phyloP scores from a whole-genome alignment of 1,140 invertebrate species.

The Drusus annulatus region DNA sequence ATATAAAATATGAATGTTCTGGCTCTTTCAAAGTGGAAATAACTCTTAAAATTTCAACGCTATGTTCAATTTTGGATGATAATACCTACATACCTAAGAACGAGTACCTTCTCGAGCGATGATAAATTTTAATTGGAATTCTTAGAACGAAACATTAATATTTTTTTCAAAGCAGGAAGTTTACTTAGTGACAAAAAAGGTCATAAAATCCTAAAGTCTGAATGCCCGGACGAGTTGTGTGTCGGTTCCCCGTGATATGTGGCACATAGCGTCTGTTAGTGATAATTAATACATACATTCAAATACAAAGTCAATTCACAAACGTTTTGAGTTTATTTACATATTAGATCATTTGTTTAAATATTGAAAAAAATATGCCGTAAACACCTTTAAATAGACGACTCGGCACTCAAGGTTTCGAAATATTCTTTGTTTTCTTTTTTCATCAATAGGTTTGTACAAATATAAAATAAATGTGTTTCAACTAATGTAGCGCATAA shows the following conservation, averaged over 20 bases:
- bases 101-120: too few species aligned
- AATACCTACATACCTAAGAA: too few species aligned
- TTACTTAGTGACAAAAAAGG: too few species aligned
- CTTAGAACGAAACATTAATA: too few species aligned
- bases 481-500: slow-evolving; percentile 16
- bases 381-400: slow-evolving; percentile 34
- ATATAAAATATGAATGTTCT: too few species aligned
- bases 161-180: too few species aligned
- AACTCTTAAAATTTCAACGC: too few species aligned
- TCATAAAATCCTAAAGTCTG: too few species aligned
- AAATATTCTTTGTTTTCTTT: slow-evolving; percentile 27
- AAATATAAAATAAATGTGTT: background rate
- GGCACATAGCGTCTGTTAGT: background rate
- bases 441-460: slow-evolving; percentile 22
- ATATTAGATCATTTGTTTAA: slow-evolving; percentile 39
- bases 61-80: too few species aligned
- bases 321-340: slow-evolving; percentile 39
- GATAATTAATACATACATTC: slow-evolving; percentile 35
- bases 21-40: too few species aligned
- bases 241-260: slow-evolving; percentile 5
- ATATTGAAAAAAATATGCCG: slow-evolving; percentile 36
- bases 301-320: slow-evolving; percentile 31
- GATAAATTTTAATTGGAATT: too few species aligned
- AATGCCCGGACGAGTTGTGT: too few species aligned
- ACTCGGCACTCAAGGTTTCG: slow-evolving; percentile 21